A percentile compares a stretch with the other conserved stretches of the same genome.
These are phyloP conservation scores for Picathartes gymnocephalus DNA, from an alignment of 2,113 vertebrate genomes.

Conservation along the genomic window DNA sequence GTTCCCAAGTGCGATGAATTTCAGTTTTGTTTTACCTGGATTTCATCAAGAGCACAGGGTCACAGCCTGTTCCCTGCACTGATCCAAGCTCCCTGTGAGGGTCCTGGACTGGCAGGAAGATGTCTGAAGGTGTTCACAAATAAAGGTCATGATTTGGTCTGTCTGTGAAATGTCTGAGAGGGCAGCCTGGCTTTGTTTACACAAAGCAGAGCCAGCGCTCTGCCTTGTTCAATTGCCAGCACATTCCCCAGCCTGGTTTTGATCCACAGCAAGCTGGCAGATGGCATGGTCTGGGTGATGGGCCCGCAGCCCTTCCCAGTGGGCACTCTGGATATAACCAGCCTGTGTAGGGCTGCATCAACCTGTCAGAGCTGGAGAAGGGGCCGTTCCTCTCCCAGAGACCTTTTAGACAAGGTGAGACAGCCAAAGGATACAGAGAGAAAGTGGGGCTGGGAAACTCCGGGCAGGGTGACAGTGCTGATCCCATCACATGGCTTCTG, in stretches of 20 bases:
- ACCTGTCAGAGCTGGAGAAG: background rate
- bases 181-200: background rate
- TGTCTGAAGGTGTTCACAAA: background rate
- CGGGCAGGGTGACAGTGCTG: background rate
- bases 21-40: background rate
- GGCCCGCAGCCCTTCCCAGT: background rate
- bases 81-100: background rate
- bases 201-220: background rate
- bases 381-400: background rate
- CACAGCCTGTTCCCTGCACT: background rate
- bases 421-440: background rate
- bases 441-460: background rate
- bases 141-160: background rate
- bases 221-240: background rate
- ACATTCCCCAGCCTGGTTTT: background rate
- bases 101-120: background rate
- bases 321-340: background rate
- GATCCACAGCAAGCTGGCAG: background rate
- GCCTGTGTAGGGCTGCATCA: background rate
- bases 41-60: background rate
- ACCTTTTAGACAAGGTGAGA: background rate
- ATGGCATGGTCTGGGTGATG: background rate
- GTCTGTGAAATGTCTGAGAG: background rate
- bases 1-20: background rate
- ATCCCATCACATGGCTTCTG: rapidly evolving